phyloP scores from a whole-genome alignment of 2,113 vertebrate genomes.

The Anhinga anhinga region DNA sequence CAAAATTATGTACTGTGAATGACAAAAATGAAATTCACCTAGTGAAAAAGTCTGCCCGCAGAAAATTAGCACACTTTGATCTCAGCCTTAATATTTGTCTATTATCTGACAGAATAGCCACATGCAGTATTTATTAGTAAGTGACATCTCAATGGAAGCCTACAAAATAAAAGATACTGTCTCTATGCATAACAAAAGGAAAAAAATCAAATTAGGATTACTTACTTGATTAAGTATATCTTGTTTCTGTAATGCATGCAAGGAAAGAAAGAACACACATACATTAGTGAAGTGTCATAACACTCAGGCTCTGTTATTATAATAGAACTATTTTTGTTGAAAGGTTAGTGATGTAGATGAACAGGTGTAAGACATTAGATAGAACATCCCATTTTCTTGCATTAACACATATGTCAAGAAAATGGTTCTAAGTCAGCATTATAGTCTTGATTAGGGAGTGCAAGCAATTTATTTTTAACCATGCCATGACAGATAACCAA shows the following conservation, averaged over 20 bases:
- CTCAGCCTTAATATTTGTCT: background rate
- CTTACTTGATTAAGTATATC: constrained; percentile 96
- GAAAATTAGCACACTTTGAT: background rate
- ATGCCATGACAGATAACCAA: background rate
- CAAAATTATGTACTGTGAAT: background rate
- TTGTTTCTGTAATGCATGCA: constrained; percentile 85
- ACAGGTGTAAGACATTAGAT: background rate
- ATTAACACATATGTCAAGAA: background rate
- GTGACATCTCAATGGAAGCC: background rate
- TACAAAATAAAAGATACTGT: constrained; percentile 15
- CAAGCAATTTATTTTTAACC: background rate
- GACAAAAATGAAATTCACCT: background rate
- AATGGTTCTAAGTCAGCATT: background rate
- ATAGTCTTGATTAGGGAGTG: background rate
- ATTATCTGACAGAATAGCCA: background rate
- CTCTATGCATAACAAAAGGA: background rate
- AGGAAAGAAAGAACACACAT: constrained; percentile 68
- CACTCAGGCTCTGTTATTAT: background rate
- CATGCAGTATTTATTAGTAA: background rate
- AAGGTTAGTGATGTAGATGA: constrained; percentile 26
- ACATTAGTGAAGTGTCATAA: constrained; percentile 44
- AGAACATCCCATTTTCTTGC: background rate
- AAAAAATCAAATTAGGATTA: constrained; percentile 56
- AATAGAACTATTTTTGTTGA: constrained; percentile 4
- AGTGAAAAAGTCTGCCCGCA: background rate